These are phyloP conservation scores for Girardinus metallicus DNA, from an alignment of 2,797 vertebrate species.

Conservation along the genomic window DNA sequence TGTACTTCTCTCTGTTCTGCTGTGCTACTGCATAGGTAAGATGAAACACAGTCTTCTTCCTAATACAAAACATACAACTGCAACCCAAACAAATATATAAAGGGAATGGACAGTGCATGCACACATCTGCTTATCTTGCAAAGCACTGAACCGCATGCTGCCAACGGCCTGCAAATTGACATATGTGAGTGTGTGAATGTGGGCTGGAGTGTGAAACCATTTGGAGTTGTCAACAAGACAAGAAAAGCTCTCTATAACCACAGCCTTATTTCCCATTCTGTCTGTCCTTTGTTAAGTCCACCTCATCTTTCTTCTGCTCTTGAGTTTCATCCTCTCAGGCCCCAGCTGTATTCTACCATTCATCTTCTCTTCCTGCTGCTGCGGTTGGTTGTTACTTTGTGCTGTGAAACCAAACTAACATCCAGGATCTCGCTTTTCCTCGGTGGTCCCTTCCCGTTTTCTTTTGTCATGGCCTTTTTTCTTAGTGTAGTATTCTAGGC, in stretches of 20 bases:
- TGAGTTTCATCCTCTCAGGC: slow-evolving; percentile 4
- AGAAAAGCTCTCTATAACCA: neutral
- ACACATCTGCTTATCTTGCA: neutral
- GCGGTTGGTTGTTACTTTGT: slow-evolving; percentile 12
- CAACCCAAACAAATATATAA: neutral
- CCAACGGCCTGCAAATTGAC: neutral
- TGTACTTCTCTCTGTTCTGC: slow-evolving; percentile 92
- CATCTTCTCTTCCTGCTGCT: slow-evolving; percentile 25
- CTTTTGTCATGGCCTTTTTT: neutral
- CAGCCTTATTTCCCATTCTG: slow-evolving; percentile 5
- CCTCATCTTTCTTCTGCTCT: slow-evolving; percentile 29
- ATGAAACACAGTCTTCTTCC: slow-evolving; percentile 2
- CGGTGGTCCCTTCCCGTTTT: neutral
- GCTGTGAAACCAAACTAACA: slow-evolving; percentile 39
- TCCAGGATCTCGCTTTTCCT: neutral
- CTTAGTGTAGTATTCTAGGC: neutral
- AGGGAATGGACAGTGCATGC: neutral
- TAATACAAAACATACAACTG: neutral
- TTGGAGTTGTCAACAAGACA: slow-evolving; percentile 10
- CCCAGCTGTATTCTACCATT: slow-evolving; percentile 3
- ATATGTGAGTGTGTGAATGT: slow-evolving; percentile 11
- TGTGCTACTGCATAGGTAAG: slow-evolving; percentile 98
- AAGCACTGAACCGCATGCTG: neutral
- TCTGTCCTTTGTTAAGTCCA: slow-evolving; percentile 25
- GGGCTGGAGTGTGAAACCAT: slow-evolving; percentile 11